Base-by-base conservation (phyloP, 35 echinoderm and acorn worm genomes). In the Apostichopus japonicus region DNA sequence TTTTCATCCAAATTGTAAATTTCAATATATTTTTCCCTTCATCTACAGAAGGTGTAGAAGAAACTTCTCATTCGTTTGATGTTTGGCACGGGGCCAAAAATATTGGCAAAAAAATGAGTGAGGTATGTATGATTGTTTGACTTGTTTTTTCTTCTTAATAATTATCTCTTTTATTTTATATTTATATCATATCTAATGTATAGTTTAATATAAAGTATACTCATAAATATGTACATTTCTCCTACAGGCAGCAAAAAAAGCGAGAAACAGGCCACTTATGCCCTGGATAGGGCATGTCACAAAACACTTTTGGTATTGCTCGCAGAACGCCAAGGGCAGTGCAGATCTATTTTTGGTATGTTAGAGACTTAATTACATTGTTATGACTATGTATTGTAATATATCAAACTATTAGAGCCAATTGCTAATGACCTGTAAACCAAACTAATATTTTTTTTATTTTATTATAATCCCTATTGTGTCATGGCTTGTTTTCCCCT, bases 1-100 rank as follows among this genome's bases (percentile, higher is more conserved):
- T 67, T 67, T 9, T 11, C 62, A 65, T 9, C 8, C 62, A 65
- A 16, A 4, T 1, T 65, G 9, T 14, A 10, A 67, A 67, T 10
- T 14, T 67, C 5, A 67, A 67, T 16, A 1, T 65, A 2, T 65
- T 65, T 65, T 4, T 65, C 16, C 16, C 17, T 87, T 58, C 16
- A 33, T 33, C 27, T 83, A 3, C 80, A 83, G 80, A 83, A 83
- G 54, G 14, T 4, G 53, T 55, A 11, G 33, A 80, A 90, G 90
- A 78, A 16, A 14, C 78, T 16, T 22, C 33, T 51, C 90, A 91
- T 62, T 75, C 63, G 1, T 91, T 71, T 71, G 90, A 91, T 91
- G 90, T 91, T 27, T 91, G 90, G 90, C 90, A 91, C 56, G 90
- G 90, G 21, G 90, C 90, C 17, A 91, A 91, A 27, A 90, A 90